Evolutionary conservation across 1,140 invertebrate species (phyloP).

Genomic region (Bombyx mori): DNA sequence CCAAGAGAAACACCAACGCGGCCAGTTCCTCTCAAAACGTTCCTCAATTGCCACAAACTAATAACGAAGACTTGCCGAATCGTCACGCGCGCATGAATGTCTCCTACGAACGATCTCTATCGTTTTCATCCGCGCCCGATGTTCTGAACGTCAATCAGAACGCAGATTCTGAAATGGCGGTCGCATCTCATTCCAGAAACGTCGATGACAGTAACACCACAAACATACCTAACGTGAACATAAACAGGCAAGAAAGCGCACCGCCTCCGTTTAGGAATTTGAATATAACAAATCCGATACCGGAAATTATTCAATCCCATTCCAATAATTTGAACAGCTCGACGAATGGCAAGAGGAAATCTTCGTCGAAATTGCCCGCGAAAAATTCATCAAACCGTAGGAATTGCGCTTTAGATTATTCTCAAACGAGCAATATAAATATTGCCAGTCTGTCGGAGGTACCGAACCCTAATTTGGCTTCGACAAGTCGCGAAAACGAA

Average conservation of each 20-base stretch:
- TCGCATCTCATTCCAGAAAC: constrained; percentile 23
- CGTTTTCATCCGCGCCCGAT: constrained; percentile 65
- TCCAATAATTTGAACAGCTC: constrained; percentile 55
- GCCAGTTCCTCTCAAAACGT: constrained; percentile 24
- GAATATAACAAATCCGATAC: constrained; percentile 51
- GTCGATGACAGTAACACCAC: constrained; percentile 22
- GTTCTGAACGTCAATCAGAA: constrained; percentile 71
- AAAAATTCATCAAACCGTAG: constrained; percentile 32
- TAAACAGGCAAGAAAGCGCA: constrained; percentile 36
- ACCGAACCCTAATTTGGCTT: constrained; percentile 57
- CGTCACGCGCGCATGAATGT: constrained; percentile 38
- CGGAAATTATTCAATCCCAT: constrained; percentile 57
- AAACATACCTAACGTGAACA: constrained; percentile 34
- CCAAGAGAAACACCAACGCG: constrained; percentile 55
- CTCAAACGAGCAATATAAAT: constrained; percentile 52
- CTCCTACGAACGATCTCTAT: constrained; percentile 49
- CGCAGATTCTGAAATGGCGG: constrained; percentile 23
- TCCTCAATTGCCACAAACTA: constrained; percentile 28
- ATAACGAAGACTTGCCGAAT: constrained; percentile 23
- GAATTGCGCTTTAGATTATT: constrained; percentile 50
- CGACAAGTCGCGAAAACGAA: constrained; percentile 44
- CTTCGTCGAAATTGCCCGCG: constrained; percentile 58
- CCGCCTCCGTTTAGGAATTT: constrained; percentile 42
- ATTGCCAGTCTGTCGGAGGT: constrained; percentile 46
- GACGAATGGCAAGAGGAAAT: constrained; percentile 50